Percentiles rank a stretch among this genome's conserved stretches.
These are phyloP conservation scores for Trachelipus rathkii DNA, from an alignment of 1,140 invertebrate species.

Conservation along the genomic window DNA sequence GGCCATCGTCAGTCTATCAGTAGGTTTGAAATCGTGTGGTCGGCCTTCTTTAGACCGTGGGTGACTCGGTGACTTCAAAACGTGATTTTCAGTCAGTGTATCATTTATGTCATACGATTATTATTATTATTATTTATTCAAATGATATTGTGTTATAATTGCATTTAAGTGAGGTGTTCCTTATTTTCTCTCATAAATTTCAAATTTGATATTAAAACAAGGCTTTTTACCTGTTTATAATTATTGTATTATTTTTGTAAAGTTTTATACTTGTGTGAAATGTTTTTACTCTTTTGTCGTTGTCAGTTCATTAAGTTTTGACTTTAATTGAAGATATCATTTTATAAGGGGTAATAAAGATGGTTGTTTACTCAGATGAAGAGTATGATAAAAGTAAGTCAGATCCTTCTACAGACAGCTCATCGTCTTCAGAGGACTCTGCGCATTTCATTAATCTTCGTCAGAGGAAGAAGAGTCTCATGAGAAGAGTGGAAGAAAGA, in stretches of 20 bases:
- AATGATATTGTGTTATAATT: background rate
- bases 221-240: background rate
- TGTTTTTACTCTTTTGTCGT: background rate
- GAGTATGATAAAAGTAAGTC: background rate
- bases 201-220: too few relatives aligned
- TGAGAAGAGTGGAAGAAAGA: background rate
- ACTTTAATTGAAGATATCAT: background rate
- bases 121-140: too few relatives aligned
- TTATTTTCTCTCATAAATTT: too few relatives aligned
- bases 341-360: background rate
- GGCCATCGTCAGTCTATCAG: background rate
- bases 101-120: background rate
- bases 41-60: background rate
- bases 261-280: background rate
- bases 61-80: background rate
- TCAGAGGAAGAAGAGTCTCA: background rate
- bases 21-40: background rate
- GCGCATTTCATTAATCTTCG: slow-evolving; percentile 1
- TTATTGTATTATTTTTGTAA: background rate
- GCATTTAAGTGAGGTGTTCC: background rate
- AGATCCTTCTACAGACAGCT: background rate
- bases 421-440: background rate
- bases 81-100: background rate
- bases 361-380: background rate
- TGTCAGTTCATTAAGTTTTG: background rate